These are phyloP conservation scores for Campoletis raptor DNA, from an alignment of 2,888 invertebrate genomes.

Conservation along the genomic window DNA sequence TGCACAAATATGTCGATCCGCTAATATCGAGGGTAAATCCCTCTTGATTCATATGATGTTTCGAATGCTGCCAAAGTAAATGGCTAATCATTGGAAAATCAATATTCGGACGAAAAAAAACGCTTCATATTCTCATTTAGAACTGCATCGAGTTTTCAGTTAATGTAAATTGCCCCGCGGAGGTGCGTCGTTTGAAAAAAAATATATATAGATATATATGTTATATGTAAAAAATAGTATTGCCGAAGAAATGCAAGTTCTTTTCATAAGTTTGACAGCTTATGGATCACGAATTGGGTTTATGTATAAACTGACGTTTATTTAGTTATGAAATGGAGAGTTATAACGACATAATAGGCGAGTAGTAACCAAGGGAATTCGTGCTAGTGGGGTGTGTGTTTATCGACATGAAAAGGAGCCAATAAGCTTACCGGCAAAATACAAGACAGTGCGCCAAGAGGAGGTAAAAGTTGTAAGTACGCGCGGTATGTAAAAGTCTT, in stretches of 20 bases:
- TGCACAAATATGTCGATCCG: constrained; percentile 29
- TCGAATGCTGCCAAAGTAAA: neutral
- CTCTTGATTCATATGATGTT: neutral
- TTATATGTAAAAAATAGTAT: neutral
- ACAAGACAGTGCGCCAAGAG: constrained; percentile 2
- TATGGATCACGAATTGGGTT: constrained; percentile 1
- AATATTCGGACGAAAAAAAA: neutral
- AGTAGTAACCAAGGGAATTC: constrained; percentile 8
- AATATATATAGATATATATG: neutral
- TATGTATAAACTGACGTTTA: neutral
- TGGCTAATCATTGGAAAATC: neutral
- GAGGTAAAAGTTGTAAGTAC: constrained; percentile 26
- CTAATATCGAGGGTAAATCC: constrained; percentile 14
- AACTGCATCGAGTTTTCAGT: neutral
- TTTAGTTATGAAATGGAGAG: constrained; percentile 57
- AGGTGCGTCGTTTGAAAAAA: neutral
- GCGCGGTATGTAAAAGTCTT: constrained; percentile 50
- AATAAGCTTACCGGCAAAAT: neutral
- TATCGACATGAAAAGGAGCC: constrained; percentile 12
- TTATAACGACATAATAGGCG: constrained; percentile 14
- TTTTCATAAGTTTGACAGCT: constrained; percentile 6
- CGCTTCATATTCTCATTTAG: neutral
- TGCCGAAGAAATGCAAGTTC: neutral
- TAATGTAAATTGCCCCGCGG: neutral
- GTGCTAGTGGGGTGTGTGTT: constrained; percentile 6